Conservation (phyloP, 2,888 invertebrate species). For the Malacosoma neustria region DNA sequence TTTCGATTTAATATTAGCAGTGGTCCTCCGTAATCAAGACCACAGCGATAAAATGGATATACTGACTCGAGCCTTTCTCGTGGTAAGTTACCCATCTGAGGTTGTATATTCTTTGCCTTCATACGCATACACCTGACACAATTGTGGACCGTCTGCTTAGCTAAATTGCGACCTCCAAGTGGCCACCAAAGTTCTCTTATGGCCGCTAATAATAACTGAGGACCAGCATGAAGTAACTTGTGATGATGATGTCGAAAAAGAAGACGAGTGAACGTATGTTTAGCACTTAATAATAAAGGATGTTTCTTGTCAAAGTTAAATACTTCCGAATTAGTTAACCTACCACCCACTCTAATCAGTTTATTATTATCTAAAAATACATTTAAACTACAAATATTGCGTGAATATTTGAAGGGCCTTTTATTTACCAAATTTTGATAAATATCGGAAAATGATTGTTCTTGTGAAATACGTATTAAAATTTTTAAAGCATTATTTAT, state of each 20-base stretch:
- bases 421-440: not conserved
- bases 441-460: not conserved
- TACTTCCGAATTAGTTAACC: too few species aligned
- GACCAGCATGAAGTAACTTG: constrained; percentile 2
- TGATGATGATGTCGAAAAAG: constrained; percentile 1
- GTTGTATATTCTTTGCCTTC: not conserved
- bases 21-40: not conserved
- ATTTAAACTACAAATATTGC: not conserved
- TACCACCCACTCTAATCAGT: not conserved
- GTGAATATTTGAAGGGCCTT: not conserved
- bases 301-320: not conserved
- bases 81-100: not conserved
- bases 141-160: not conserved
- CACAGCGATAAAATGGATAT: not conserved
- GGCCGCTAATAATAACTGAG: not conserved
- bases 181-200: constrained; percentile 1
- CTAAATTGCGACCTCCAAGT: not conserved
- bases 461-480: not conserved
- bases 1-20: not conserved
- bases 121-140: not conserved
- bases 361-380: not conserved
- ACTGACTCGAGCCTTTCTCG: not conserved
- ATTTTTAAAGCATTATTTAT: not conserved
- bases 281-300: not conserved
- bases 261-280: constrained; percentile 1